phyloP scores from a whole-genome alignment of 2,113 vertebrate species.

The Meriones unguiculatus region DNA sequence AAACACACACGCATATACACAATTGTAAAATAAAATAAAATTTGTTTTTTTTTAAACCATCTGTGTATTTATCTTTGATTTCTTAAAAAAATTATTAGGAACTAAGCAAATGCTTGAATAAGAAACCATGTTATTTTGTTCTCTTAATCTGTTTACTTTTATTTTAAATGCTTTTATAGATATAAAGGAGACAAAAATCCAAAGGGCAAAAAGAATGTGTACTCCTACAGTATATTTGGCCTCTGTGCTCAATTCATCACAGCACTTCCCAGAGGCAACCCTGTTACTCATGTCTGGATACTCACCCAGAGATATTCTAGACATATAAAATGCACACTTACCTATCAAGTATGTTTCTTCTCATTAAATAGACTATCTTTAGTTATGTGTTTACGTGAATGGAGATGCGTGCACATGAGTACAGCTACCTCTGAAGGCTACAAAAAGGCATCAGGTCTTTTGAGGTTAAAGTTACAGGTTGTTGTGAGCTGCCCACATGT shows the following conservation, averaged over 20 bases:
- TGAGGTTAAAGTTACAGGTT: neutral
- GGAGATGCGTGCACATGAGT: neutral
- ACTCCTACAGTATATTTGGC: neutral
- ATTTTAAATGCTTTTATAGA: neutral
- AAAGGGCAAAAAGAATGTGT: neutral
- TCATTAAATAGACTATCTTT: neutral
- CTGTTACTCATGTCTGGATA: neutral
- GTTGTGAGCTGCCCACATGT: neutral
- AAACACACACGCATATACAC: neutral
- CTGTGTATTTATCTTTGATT: neutral
- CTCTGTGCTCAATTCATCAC: neutral
- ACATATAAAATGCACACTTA: neutral
- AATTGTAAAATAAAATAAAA: neutral
- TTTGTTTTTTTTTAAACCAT: neutral
- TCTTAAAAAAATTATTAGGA: neutral
- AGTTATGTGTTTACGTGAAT: neutral
- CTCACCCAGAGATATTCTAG: neutral
- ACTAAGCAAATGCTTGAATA: constrained; percentile 3
- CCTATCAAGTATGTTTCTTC: neutral
- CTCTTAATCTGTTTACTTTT: constrained; percentile 39
- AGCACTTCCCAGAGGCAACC: neutral
- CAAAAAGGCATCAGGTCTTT: neutral
- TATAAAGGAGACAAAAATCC: constrained; percentile 32
- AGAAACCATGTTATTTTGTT: constrained; percentile 23
- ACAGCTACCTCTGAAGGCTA: neutral